Evolutionary conservation across 2,888 invertebrate species (phyloP), one percentile per base, ranked within the genome.

Genomic region (Acanthopleura granulata): DNA sequence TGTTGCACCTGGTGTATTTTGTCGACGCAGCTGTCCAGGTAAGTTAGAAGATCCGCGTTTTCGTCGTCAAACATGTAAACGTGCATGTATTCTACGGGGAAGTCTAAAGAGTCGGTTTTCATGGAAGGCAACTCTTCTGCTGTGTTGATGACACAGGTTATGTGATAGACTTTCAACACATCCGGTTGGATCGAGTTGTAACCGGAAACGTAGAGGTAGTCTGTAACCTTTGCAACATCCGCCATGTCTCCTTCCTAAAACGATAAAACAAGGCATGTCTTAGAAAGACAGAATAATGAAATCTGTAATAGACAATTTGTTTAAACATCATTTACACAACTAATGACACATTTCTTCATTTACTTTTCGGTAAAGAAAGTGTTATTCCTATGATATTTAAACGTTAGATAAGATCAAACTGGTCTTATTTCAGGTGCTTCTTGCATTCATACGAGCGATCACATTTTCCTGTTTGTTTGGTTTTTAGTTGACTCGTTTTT

Each of bases 141-240:
- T 49, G 71, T 71, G 71, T 71, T 71, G 1, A 71, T 71, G 6
- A 71, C 71, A 71, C 71, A 71, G 22, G 71, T 71, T 16, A 71
- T 71, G 4, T 25, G 1, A 9, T 49, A 71, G 4, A 3, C 27
- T 49, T 71, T 49, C 4, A 71, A n/a, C 18, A 49, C 40, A 18
- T 49, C 40, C 22, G 50, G 6, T 18, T 71, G 40, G 14, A 71
- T n/a, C 14, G 50, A 71, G n/a, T 16, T 49, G 49, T 15, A 18
- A 49, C 71, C 71, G 1, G 71, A 71, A 22, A 71, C 71, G 27
- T 22, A 71, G 4, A 71, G 49, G 40, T 71, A 71, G 18, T 71
- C 71, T 40, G 71, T 71, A 22, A 71, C 50, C 71, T 25, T 25
- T 15, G 66, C 18, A 3, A 66, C 12, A 27, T 66, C 66, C 15